phyloP scores from a whole-genome alignment of 2,113 vertebrate genomes.

The Porphyrio hochstetteri region DNA sequence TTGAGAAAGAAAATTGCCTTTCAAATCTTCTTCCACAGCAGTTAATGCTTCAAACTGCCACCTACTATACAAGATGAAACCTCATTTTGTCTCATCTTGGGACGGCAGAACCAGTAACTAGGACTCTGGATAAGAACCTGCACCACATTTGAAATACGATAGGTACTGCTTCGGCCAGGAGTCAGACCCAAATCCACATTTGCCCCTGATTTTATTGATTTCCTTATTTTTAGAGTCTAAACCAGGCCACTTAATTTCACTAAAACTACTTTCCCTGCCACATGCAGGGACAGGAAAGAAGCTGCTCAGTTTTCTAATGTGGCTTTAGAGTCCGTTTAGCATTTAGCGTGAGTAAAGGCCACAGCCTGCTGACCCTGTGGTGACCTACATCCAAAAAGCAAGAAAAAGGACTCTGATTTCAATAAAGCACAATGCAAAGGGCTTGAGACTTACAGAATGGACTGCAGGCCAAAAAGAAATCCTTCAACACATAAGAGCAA shows the following conservation, averaged over 20 bases:
- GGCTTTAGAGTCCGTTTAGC: not conserved
- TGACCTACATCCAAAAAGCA: not conserved
- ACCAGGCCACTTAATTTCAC: not conserved
- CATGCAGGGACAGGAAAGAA: not conserved
- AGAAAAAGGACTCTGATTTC: not conserved
- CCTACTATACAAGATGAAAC: slow-evolving; percentile 7
- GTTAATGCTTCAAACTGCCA: slow-evolving; percentile 59
- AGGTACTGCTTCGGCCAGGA: not conserved
- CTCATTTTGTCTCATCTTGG: slow-evolving; percentile 50
- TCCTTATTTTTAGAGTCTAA: not conserved
- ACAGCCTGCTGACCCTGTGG: not conserved
- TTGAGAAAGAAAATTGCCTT: slow-evolving; percentile 61
- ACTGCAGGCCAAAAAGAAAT: not conserved
- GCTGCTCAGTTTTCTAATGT: not conserved
- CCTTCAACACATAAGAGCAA: not conserved
- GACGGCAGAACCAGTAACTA: slow-evolving; percentile 26
- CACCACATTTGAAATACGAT: not conserved
- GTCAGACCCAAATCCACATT: not conserved
- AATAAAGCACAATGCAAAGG: not conserved
- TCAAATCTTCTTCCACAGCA: slow-evolving; percentile 52
- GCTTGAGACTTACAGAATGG: not conserved
- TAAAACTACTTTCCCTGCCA: not conserved
- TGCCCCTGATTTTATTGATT: not conserved
- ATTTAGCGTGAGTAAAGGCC: not conserved
- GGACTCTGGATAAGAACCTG: not conserved